Evolutionary conservation across 2,113 vertebrate genomes (phyloP), one percentile per base, ranked within the genome.

Genomic region (Cochlearius cochlearius): DNA sequence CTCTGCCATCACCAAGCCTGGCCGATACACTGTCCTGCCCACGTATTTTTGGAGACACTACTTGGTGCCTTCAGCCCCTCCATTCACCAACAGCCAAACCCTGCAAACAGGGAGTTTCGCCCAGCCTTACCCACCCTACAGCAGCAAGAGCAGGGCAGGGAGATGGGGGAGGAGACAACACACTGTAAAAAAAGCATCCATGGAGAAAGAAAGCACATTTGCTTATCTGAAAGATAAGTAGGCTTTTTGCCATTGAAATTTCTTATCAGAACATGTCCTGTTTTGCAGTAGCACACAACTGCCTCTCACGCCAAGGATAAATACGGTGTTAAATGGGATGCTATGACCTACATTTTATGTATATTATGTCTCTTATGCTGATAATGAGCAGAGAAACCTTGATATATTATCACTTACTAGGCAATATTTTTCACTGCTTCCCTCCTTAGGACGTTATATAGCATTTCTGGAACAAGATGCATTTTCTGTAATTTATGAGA

Each of bases 301-400:
- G 55, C 90, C 85, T 93, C 90, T 91, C 90, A 81, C 91, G 39
- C 92, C 96, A 83, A 79, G 97, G 94, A 97, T 84, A 92, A 94
- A 94, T 63, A 89, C 8, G 9, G 41, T 53, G 91, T 45, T 92
- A 88, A 96, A 96, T 56, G 69, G 81, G 97, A 97, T 96, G 94
- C 91, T 96, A 14, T 97, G 96, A 97, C 97, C 96, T 97, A 97
- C 86, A 98, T 98, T 98, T 97, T 97, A 98, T 96, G 97, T 34
- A 97, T 91, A 97, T 97, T 59, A 86, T 68, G 72, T 53, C 93
- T 86, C 86, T 85, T 21, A 30, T 38, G 94, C 86, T 49, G 86
- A 91, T 96, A 97, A 98, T 79, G 88, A 95, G 71, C 68, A 77
- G 50, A 93, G 77, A 75, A 97, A 82, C 77, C 59, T 71, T 62